Base-by-base conservation (phyloP, 1,140 invertebrate species). In the Uloborus diversus region DNA sequence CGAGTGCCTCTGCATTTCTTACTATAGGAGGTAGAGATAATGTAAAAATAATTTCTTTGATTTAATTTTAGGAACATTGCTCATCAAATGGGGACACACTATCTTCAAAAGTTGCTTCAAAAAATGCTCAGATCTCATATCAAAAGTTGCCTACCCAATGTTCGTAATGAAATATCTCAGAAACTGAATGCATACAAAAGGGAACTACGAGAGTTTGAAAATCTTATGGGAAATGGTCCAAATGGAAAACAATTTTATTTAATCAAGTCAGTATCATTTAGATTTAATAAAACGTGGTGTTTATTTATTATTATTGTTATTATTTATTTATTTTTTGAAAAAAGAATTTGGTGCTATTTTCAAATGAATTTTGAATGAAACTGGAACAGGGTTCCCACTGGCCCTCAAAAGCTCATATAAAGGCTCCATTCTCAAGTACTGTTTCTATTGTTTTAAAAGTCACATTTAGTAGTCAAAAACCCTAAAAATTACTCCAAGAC, bases 41-140 rank as follows among this genome's bases (percentile, higher is more conserved):
- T n/a, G n/a, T n/a, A n/a, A n/a, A n/a, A 1, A 42, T 42, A 13
- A 42, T 17, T 7, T 42, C 17, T 42, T 42, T 42, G 9, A 1
- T 42, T 42, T 42, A 17, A 14, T 69, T 69, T 69, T 69, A 87
- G 88, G 76, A 97, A 99, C 87, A 89, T 99, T 88, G 97, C 97
- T 59, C 97, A 99, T 84, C 92, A 95, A 79, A 90, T 99, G 85
- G 98, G 98, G 59, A 99, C 97, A 17, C 95, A 96, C 1, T 98
- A 97, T 88, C 90, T 99, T 75, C 97, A 99, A 88, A 91, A 96
- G 82, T 93, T 97, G 47, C 89, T 99, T 13, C 99, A 99, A 89
- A 96, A 99, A 86, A 97, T 99, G 87, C 90, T 99, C 32, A 99
- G 97, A 49, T 99, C 99, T 89, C 98, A 99, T 88, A 99, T 99